These are phyloP conservation scores for Cephus sareptanus DNA, from an alignment of 2,888 invertebrate species.

Conservation along the genomic window DNA sequence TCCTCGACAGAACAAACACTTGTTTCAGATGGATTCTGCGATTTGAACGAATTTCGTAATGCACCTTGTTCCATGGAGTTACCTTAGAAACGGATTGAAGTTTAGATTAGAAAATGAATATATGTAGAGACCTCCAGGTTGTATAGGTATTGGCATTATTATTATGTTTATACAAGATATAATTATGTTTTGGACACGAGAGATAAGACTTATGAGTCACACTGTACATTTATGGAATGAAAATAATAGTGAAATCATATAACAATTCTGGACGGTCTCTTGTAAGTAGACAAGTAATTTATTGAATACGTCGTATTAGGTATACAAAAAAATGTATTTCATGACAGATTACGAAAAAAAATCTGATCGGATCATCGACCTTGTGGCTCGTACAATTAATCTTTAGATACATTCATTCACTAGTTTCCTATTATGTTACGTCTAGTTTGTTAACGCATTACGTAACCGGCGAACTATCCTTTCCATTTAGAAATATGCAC, in stretches of 20 bases:
- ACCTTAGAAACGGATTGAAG: not conserved
- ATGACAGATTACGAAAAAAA: not conserved
- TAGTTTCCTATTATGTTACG: not conserved
- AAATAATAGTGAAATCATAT: not conserved
- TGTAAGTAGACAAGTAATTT: not conserved
- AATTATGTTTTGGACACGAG: not conserved
- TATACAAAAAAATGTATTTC: not conserved
- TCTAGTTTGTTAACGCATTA: not conserved
- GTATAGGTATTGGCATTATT: too few species aligned
- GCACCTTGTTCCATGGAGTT: not conserved
- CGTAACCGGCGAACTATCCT: not conserved
- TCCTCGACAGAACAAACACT: not conserved
- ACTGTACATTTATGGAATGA: not conserved
- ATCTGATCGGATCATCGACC: not conserved
- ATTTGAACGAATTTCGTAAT: not conserved
- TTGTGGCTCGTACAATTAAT: not conserved
- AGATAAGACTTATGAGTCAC: not conserved
- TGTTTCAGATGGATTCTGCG: not conserved
- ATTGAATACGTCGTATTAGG: not conserved
- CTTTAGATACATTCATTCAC: not conserved
- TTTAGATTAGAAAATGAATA: not conserved
- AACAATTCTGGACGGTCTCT: not conserved
- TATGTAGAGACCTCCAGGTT: too few species aligned
- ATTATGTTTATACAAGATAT: not conserved
- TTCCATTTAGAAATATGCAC: not conserved